Evolutionary conservation across 2,797 vertebrate species (phyloP).

Genomic region (Coregonus suidteri): DNA sequence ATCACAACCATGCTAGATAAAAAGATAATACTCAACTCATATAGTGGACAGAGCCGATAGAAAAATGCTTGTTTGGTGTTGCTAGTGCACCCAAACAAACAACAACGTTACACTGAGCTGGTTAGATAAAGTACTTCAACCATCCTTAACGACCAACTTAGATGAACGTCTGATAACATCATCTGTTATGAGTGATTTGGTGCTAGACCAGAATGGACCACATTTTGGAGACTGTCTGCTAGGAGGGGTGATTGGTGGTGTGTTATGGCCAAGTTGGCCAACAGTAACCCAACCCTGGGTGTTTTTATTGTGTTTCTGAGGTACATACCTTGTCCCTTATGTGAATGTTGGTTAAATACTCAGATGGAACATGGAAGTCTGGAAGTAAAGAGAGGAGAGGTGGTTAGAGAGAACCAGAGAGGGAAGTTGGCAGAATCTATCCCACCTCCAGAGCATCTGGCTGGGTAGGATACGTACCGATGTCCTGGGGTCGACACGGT

Average conservation of each 20-base stretch:
- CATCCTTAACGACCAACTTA: too few relatives aligned
- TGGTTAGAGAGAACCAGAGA: slow-evolving; percentile 27
- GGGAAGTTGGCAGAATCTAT: slow-evolving; percentile 18
- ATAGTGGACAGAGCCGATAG: slow-evolving; percentile 29
- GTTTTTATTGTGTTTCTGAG: neutral
- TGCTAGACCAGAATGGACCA: neutral
- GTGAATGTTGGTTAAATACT: slow-evolving; percentile 99
- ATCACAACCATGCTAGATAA: slow-evolving; percentile 33
- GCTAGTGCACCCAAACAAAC: slow-evolving; percentile 36
- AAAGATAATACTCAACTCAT: slow-evolving; percentile 37
- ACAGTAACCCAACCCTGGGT: neutral
- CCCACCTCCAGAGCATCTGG: slow-evolving; percentile 1
- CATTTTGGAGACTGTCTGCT: too few relatives aligned
- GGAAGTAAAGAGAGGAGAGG: slow-evolving; percentile 54
- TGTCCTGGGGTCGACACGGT: slow-evolving; percentile 99
- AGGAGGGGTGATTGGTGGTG: too few relatives aligned
- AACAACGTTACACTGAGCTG: too few relatives aligned
- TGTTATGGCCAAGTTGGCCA: too few relatives aligned
- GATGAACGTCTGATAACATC: too few relatives aligned
- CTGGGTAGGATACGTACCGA: slow-evolving; percentile 80
- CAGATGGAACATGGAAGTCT: slow-evolving; percentile 99
- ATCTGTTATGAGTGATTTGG: neutral
- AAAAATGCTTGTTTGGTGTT: slow-evolving; percentile 32
- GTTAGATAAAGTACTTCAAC: too few relatives aligned
- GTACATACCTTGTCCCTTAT: slow-evolving; percentile 98